Evolutionary conservation across 2,113 vertebrate species (phyloP), one percentile per base, ranked within the genome.

Genomic region (Sciurus niger): DNA sequence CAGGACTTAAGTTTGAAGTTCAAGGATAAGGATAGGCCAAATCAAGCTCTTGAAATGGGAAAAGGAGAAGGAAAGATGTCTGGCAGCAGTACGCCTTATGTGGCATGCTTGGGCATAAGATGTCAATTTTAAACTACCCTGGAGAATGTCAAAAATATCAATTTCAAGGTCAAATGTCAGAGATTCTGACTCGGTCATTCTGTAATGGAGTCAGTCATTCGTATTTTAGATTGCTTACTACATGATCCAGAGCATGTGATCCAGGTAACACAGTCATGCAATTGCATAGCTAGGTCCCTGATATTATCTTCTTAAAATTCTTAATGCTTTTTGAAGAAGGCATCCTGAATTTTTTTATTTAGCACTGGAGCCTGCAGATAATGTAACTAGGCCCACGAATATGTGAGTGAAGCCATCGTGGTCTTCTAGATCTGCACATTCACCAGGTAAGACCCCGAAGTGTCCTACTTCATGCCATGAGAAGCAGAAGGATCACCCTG

Each of bases 1-100:
- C 46, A 74, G 89, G 13, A 30, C 30, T 94, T 67, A 67, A 43
- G 48, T 67, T 94, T 37, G 68, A 94, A 84, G 17, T 89, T 84
- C 22, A 84, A 34, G 12, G 37, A 67, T 48, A 13, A 32, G 9
- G 53, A 84, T 18, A 67, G 55, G 12, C n/a, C 77, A 82, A 90
- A 43, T 46, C 8, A 79, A 70, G 40, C 46, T 32, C 58, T 76
- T 67, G 58, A 32, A n/a, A 84, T 46, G 25, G 40, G 30, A 58
- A 68, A 74, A 94, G 18, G 30, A 51, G 13, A 37, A 5, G 37
- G 55, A 37, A 72, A 25, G 7, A 25, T 58, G 6, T 53, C 24
- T 63, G 18, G 25, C 28, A 77, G 51, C 25, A 76, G 30, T 2
- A 82, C 34, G 46, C 13, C 17, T 58, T 34, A 70, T 13, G 48